phyloP scores from a whole-genome alignment of 2,113 vertebrate species.

The Cyanoderma ruficeps region DNA sequence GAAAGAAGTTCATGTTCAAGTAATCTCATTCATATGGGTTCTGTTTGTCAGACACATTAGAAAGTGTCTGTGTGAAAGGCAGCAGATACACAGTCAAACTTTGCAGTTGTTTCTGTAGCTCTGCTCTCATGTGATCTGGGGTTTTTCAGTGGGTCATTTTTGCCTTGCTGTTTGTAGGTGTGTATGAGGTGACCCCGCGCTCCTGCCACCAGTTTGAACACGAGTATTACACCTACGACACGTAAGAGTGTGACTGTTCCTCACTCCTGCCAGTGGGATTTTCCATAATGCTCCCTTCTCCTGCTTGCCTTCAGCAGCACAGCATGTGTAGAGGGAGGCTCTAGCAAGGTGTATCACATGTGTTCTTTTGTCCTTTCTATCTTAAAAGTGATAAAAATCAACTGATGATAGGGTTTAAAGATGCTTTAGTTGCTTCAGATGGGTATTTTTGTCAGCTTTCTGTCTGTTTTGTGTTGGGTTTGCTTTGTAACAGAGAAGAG shows the following conservation, averaged over 20 bases:
- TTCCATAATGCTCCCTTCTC: not conserved
- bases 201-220: conserved; percentile 99
- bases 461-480: not conserved
- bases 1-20: not conserved
- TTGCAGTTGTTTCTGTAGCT: not conserved
- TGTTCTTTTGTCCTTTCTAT: not conserved
- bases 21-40: not conserved
- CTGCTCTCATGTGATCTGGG: not conserved
- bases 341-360: not conserved
- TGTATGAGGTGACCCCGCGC: conserved; percentile 97
- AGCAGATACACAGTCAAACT: not conserved
- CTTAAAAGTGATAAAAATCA: not conserved
- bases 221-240: conserved; percentile 94
- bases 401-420: not conserved
- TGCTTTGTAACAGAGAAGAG: not conserved
- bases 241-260: conserved; percentile 79
- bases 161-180: conserved; percentile 75
- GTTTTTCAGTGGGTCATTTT: not conserved
- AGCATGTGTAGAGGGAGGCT: not conserved
- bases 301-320: not conserved
- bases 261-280: accelerated
- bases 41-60: not conserved
- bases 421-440: not conserved
- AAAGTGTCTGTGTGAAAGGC: not conserved
- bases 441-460: not conserved